These are phyloP conservation scores for Nemoura dubitans DNA, from an alignment of 2,888 invertebrate genomes.

Conservation along the genomic window DNA sequence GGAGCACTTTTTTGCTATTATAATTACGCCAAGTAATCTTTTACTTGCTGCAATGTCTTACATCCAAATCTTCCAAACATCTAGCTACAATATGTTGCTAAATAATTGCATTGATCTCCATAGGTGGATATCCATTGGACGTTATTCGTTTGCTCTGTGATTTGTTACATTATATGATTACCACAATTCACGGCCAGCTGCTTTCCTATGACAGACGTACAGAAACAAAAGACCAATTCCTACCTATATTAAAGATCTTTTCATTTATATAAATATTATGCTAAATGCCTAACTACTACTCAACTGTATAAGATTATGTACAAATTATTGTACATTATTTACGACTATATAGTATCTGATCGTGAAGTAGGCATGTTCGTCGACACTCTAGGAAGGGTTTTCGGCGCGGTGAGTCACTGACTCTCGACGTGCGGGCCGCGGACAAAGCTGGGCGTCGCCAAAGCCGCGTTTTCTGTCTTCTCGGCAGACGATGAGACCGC, in stretches of 20 bases:
- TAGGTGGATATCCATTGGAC: background rate
- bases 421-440: background rate
- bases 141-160: background rate
- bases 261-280: background rate
- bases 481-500: background rate
- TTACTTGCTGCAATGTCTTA: background rate
- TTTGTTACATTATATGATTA: background rate
- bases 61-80: background rate
- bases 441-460: background rate
- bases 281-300: background rate
- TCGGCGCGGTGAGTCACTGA: background rate
- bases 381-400: background rate
- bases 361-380: background rate
- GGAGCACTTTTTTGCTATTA: no score
- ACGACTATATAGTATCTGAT: background rate
- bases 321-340: conserved; percentile 12
- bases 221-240: background rate
- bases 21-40: background rate
- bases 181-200: background rate
- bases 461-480: background rate
- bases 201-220: no score
- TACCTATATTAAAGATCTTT: background rate
- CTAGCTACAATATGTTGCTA: background rate
- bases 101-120: background rate
- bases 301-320: conserved; percentile 7